phyloP scores from a whole-genome alignment of 1,140 invertebrate species.

The Dicyema japonicum region DNA sequence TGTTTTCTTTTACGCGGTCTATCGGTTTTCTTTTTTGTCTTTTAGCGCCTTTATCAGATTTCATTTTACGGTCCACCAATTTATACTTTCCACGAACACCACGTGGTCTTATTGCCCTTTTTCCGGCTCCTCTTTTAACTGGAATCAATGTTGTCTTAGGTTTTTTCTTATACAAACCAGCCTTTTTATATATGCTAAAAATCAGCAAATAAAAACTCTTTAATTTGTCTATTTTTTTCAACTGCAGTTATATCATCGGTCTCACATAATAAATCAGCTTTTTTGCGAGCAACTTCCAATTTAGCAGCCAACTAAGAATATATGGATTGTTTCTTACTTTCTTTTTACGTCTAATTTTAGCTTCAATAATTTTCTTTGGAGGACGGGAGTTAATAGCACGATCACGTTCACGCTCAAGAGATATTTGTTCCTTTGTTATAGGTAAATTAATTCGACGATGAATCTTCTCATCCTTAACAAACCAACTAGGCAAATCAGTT shows the following conservation, averaged over 20 bases:
- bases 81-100: no score
- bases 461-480: slow-evolving; percentile 67
- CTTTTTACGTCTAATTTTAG: slow-evolving; percentile 84
- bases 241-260: slow-evolving; percentile 49
- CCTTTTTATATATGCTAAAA: slow-evolving; percentile 58
- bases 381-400: slow-evolving; percentile 45
- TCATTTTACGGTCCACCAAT: no score
- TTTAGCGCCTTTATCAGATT: no score
- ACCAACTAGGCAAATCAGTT: slow-evolving; percentile 60
- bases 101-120: no score
- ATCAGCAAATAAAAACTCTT: slow-evolving; percentile 26
- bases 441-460: slow-evolving; percentile 44
- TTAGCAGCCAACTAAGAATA: no score
- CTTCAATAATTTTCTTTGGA: slow-evolving; percentile 89
- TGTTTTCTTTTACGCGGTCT: no score
- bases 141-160: no score
- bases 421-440: slow-evolving; percentile 22
- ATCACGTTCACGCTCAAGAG: background rate
- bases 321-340: no score
- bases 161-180: slow-evolving; percentile 31
- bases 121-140: no score
- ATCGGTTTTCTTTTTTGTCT: no score
- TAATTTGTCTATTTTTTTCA: slow-evolving; percentile 63
- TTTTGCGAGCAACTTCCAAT: no score
- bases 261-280: slow-evolving; percentile 56